A percentile compares a stretch with the other conserved stretches of the same genome.
phyloP scores from a whole-genome alignment of 2,888 invertebrate genomes.

The Oxystoma pomonae region DNA sequence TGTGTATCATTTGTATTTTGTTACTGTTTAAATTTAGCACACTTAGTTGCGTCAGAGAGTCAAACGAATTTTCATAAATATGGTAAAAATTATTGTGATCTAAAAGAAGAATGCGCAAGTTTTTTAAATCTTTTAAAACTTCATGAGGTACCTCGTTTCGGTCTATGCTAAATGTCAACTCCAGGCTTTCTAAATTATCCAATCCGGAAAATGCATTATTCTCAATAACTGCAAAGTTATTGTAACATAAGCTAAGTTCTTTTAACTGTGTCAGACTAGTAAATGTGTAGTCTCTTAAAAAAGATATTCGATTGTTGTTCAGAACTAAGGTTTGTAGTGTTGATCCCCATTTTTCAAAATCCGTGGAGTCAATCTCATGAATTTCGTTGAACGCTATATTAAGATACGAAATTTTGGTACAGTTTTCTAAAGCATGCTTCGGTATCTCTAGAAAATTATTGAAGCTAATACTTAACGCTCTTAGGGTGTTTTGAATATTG shows the following conservation, averaged over 20 bases:
- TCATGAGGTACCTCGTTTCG: conserved; percentile 74
- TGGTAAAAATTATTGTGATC: conserved; percentile 82
- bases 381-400: conserved; percentile 87
- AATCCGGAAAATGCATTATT: conserved; percentile 75
- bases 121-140: conserved; percentile 67
- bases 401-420: conserved; percentile 75
- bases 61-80: conserved; percentile 66
- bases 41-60: conserved; percentile 63
- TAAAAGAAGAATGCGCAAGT: conserved; percentile 76
- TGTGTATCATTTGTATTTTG: conserved; percentile 66
- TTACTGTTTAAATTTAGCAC: conserved; percentile 86
- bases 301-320: conserved; percentile 78
- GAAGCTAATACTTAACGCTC: conserved; percentile 74
- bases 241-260: conserved; percentile 88
- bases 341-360: conserved; percentile 74
- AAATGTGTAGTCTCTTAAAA: conserved; percentile 66
- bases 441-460: conserved; percentile 75
- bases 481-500: conserved; percentile 57
- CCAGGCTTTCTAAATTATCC: conserved; percentile 72
- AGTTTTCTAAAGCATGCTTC: conserved; percentile 61
- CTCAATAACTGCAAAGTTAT: conserved; percentile 78
- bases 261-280: conserved; percentile 69
- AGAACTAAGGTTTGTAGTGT: conserved; percentile 76
- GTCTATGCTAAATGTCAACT: conserved; percentile 80
- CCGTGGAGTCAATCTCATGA: conserved; percentile 67